phyloP scores from a whole-genome alignment of 2,888 invertebrate species.

The Hipparchia sbordonii region DNA sequence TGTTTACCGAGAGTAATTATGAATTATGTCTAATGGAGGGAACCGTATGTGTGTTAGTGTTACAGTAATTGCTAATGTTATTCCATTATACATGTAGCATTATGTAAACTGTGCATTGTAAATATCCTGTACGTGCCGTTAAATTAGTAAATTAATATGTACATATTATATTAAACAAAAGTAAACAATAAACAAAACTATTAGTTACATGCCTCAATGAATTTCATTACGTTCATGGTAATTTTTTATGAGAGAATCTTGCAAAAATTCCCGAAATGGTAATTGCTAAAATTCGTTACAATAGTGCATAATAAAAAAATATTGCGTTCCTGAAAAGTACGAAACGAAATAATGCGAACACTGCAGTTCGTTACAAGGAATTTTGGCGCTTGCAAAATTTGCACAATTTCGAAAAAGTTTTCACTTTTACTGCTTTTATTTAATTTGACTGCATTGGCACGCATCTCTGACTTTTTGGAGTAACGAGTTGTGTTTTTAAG shows the following conservation, averaged over 20 bases:
- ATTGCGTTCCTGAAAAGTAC: not conserved
- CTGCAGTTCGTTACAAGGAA: not conserved
- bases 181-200: not conserved
- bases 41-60: not conserved
- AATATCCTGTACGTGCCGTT: not conserved
- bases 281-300: not conserved
- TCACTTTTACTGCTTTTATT: not conserved
- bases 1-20: constrained; percentile 1
- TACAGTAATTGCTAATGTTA: constrained; percentile 9
- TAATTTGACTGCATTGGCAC: too few relatives aligned
- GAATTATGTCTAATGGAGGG: not conserved
- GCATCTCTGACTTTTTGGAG: too few relatives aligned
- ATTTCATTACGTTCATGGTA: too few relatives aligned
- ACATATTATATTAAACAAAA: not conserved
- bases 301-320: not conserved
- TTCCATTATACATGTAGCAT: not conserved
- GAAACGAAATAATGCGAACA: not conserved
- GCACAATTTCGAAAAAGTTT: not conserved
- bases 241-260: not conserved
- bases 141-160: not conserved
- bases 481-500: too few relatives aligned
- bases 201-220: too few relatives aligned
- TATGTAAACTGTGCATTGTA: constrained; percentile 10
- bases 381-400: not conserved
- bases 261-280: not conserved